Base-by-base conservation (phyloP, 1,140 invertebrate species). In the Leucophenga varia region DNA sequence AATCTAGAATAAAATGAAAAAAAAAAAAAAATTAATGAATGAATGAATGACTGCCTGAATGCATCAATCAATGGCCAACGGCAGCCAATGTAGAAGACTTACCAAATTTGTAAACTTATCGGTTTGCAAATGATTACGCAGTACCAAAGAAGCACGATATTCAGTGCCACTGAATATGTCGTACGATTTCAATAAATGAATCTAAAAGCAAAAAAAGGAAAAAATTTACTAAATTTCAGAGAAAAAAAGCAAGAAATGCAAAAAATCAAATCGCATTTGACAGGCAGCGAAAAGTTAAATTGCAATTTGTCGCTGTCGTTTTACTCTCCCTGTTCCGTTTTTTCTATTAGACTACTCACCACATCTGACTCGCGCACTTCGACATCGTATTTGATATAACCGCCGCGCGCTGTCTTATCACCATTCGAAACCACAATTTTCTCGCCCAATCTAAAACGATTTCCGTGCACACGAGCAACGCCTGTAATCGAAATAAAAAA, bases 71-170 rank as follows among this genome's bases (percentile, higher is more conserved):
- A n/a, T n/a, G n/a, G n/a, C n/a, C n/a, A n/a, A n/a, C n/a, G n/a
- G n/a, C n/a, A n/a, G n/a, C n/a, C n/a, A n/a, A n/a, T n/a, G n/a
- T n/a, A n/a, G n/a, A n/a, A n/a, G 16, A 54, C 56, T 61, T 43
- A 74, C 72, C 59, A 75, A 43, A 53, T 75, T 75, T 31, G 55
- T 64, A 40, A 54, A 55, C 35, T 75, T 75, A 32, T 75, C 70
- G 10, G 58, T 48, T 59, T 75, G 73, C 18, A 73, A 46, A 43
- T 75, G 72, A 63, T 75, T 75, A 42, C 70, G 67, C 13, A 75
- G 39, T 40, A 74, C 55, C 22, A 75, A 47, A 43, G 57, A 54
- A 21, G 47, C 72, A 6, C 44, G 49, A 51, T 72, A 71, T 10
- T 52, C 56, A 17, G 61, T 47, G n/a, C 72, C 73, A 44, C 71